Percentiles rank a stretch among this genome's conserved stretches.
Conservation (phyloP, 2,888 invertebrate species). For the Microctonus aethiopoides region DNA sequence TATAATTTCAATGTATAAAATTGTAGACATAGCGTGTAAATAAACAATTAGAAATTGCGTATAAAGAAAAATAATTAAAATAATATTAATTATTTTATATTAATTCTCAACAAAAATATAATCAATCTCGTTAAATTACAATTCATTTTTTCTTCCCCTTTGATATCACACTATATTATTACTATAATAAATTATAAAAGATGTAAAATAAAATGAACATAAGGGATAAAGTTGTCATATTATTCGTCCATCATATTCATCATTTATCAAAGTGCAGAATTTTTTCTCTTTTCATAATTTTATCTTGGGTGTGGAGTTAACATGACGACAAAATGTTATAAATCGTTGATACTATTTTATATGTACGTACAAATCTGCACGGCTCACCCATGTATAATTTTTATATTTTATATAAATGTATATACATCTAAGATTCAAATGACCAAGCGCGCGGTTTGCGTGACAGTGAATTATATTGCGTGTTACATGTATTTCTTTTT, state of each 20-base stretch:
- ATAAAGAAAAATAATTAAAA: neutral
- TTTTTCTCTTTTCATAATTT: neutral
- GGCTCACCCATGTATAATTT: neutral
- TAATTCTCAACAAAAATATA: no score
- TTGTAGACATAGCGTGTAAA: neutral
- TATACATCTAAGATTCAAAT: neutral
- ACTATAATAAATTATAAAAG: no score
- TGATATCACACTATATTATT: no score
- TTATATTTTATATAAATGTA: neutral
- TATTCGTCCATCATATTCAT: neutral
- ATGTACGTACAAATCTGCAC: neutral
- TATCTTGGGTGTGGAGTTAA: neutral
- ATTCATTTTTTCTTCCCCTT: no score
- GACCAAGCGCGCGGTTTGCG: slow-evolving; percentile 35
- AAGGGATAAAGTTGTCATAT: neutral
- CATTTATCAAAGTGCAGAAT: neutral
- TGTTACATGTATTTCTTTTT: slow-evolving; percentile 28
- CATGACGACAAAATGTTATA: neutral
- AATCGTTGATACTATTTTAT: neutral
- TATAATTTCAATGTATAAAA: neutral
- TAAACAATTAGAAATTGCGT: neutral
- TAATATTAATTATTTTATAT: no score
- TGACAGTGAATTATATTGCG: slow-evolving; percentile 45
- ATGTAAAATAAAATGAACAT: no score
- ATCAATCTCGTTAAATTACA: no score